Conservation (phyloP, 2,113 vertebrate species). For the Anoura caudifer region DNA sequence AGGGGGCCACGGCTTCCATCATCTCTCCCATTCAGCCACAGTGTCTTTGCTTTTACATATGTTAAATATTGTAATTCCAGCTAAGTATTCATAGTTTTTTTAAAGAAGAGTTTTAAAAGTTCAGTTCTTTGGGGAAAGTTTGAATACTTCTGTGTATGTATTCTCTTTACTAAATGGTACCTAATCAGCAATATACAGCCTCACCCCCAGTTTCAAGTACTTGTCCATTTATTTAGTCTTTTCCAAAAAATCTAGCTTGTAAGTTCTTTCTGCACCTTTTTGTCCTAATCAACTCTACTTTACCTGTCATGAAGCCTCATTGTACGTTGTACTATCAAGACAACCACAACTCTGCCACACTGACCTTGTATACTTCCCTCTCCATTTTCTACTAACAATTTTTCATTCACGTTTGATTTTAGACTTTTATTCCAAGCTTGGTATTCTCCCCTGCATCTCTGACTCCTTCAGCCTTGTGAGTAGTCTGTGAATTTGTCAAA, state of each 20-base stretch:
- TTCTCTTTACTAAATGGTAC: background rate
- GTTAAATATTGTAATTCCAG: background rate
- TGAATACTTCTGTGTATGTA: background rate
- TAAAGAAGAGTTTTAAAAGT: background rate
- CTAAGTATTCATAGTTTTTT: background rate
- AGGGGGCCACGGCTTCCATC: background rate
- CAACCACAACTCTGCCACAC: background rate
- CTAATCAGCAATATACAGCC: background rate
- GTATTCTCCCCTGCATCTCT: background rate
- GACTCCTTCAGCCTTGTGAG: background rate
- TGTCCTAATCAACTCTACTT: background rate
- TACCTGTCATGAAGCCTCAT: background rate
- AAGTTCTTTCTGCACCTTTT: background rate
- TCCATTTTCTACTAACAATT: constrained; percentile 1
- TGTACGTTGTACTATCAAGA: background rate
- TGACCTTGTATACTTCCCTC: background rate
- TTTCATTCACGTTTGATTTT: constrained; percentile 14
- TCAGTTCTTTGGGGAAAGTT: background rate
- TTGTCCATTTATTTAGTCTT: background rate
- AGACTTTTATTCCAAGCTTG: background rate
- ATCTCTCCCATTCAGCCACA: background rate
- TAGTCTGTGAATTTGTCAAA: constrained; percentile 14
- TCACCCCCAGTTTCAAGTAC: background rate
- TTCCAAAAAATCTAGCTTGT: background rate
- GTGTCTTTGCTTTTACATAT: background rate